These are phyloP conservation scores for Labeo calbasu DNA, from an alignment of 2,797 vertebrate species.

Conservation along the genomic window DNA sequence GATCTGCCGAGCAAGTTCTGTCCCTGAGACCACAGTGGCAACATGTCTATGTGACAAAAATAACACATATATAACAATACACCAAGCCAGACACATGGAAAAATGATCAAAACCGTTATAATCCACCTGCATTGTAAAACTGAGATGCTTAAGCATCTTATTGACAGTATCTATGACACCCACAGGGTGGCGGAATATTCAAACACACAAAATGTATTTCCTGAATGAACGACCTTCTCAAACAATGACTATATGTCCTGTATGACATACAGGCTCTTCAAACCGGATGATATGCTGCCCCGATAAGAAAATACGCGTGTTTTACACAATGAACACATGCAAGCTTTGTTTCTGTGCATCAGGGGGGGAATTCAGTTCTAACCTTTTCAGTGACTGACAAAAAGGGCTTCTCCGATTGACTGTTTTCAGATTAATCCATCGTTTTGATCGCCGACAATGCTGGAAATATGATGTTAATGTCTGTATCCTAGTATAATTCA, in stretches of 20 bases:
- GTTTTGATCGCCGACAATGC: conserved; percentile 34
- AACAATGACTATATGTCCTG: background rate
- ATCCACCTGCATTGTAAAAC: background rate
- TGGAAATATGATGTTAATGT: conserved; percentile 35
- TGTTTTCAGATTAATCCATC: conserved; percentile 39
- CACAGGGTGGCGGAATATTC: conserved; percentile 44
- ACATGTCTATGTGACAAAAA: conserved; percentile 70
- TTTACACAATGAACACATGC: background rate
- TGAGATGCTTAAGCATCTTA: background rate
- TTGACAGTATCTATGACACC: background rate
- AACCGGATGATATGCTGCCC: background rate
- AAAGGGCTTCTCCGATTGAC: conserved; percentile 26
- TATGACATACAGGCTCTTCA: background rate
- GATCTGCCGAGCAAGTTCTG: conserved; percentile 85
- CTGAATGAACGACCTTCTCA: background rate
- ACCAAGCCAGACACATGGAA: background rate
- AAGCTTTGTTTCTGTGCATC: conserved; percentile 34
- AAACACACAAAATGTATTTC: conserved; percentile 5
- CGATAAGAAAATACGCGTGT: background rate
- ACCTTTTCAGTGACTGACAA: conserved; percentile 33
- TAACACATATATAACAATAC: conserved; percentile 7
- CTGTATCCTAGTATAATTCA: conserved; percentile 15
- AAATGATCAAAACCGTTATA: background rate
- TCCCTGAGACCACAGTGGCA: conserved; percentile 89
- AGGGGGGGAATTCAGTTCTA: conserved; percentile 13